Evolutionary conservation across 2,113 vertebrate species (phyloP).

Genomic region (Amphiprion ocellaris): DNA sequence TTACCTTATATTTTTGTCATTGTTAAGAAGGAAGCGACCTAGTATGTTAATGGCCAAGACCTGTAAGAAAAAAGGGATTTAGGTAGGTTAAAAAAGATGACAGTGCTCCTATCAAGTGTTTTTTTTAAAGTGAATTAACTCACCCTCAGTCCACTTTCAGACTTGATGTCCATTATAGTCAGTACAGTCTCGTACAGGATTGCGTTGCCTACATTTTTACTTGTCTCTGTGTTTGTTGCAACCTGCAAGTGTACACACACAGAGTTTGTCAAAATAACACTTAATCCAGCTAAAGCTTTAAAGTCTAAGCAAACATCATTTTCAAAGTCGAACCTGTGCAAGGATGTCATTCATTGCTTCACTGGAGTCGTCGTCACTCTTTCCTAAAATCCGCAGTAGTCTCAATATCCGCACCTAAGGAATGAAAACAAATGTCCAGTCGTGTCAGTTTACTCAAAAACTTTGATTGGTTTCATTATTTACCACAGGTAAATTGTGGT

Average conservation of each 20-base stretch:
- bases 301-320: not conserved
- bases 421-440: not conserved
- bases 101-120: not conserved
- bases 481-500: not conserved
- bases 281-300: not conserved
- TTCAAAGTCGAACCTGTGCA: conserved; percentile 90
- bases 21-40: conserved; percentile 98
- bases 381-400: conserved; percentile 97
- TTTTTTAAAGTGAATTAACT: conserved; percentile 64
- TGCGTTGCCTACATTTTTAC: conserved; percentile 99
- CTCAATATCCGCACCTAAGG: conserved; percentile 96
- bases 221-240: conserved; percentile 99
- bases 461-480: not conserved
- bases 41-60: conserved; percentile 99
- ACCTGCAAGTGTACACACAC: conserved; percentile 83
- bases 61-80: conserved; percentile 80
- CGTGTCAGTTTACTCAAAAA: not conserved
- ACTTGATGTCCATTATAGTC: conserved; percentile 99
- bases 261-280: conserved; percentile 1
- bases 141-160: conserved; percentile 97
- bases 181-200: conserved; percentile 99
- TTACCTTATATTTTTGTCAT: conserved; percentile 98
- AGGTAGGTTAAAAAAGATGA: not conserved
- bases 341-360: conserved; percentile 99
- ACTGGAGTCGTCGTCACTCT: conserved; percentile 98